Evolutionary conservation across 2,113 vertebrate genomes (phyloP).

Genomic region (Melanerpes formicivorus): DNA sequence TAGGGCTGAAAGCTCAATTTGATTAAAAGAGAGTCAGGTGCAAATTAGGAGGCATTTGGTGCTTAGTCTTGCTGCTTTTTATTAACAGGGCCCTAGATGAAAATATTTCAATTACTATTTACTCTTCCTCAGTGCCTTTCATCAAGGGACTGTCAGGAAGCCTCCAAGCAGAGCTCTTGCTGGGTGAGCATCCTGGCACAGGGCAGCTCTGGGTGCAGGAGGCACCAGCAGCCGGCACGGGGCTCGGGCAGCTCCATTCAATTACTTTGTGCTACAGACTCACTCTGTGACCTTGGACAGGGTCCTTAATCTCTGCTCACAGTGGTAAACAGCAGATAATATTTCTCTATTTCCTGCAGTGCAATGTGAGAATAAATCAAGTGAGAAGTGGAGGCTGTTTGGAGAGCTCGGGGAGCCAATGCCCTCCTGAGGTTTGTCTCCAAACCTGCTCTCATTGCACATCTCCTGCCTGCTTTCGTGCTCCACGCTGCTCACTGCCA

Average conservation of each 20-base stretch:
- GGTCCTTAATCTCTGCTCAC: not conserved
- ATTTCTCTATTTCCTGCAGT: conserved; percentile 51
- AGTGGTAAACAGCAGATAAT: conserved; percentile 25
- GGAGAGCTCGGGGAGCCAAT: not conserved
- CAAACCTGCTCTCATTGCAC: not conserved
- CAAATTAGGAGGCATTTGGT: conserved; percentile 8
- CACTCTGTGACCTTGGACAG: conserved; percentile 14
- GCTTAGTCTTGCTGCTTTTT: not conserved
- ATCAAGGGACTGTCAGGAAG: not conserved
- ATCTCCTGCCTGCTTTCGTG: not conserved
- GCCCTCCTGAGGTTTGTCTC: not conserved
- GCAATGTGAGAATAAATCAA: conserved; percentile 46
- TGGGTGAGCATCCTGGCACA: fast-evolving
- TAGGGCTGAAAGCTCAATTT: conserved; percentile 39
- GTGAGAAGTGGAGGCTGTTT: not conserved
- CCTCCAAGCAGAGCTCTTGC: not conserved
- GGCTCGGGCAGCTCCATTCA: not conserved
- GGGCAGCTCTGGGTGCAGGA: not conserved
- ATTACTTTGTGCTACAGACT: not conserved
- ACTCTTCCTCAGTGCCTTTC: not conserved
- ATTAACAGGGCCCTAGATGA: not conserved
- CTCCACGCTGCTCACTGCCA: not conserved
- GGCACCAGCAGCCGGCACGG: not conserved
- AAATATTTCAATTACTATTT: conserved; percentile 7
- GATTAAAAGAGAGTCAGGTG: conserved; percentile 37